These are phyloP conservation scores for Eumeta japonica DNA, from an alignment of 1,140 invertebrate species.

Conservation along the genomic window DNA sequence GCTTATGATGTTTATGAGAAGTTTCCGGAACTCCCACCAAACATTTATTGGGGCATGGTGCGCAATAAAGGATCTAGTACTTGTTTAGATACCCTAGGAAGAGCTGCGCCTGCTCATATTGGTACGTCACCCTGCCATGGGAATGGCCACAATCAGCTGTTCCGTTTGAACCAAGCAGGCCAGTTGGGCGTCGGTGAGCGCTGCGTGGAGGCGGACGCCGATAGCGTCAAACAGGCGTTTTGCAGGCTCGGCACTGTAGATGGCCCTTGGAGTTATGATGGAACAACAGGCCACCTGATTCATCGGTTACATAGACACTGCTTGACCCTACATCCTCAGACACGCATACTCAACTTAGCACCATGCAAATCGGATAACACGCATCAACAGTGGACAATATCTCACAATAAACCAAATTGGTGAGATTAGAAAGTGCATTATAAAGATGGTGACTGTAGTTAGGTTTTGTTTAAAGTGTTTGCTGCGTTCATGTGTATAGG, in stretches of 20 bases:
- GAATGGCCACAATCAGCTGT: conserved; percentile 91
- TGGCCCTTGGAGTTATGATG: conserved; percentile 83
- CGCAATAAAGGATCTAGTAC: conserved; percentile 72
- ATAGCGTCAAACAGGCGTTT: conserved; percentile 83
- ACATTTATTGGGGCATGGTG: conserved; percentile 92
- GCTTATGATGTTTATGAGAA: conserved; percentile 93
- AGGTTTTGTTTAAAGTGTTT: neutral
- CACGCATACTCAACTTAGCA: conserved; percentile 72
- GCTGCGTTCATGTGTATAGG: neutral
- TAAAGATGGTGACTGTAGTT: neutral
- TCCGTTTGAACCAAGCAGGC: conserved; percentile 89
- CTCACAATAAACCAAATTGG: conserved; percentile 73
- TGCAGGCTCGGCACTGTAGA: conserved; percentile 89
- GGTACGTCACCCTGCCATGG: conserved; percentile 82
- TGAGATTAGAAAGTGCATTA: conserved; percentile 31
- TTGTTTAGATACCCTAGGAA: conserved; percentile 90
- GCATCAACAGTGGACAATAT: conserved; percentile 86
- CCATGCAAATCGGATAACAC: conserved; percentile 82
- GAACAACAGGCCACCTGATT: conserved; percentile 62
- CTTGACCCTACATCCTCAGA: conserved; percentile 80
- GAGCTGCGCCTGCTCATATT: conserved; percentile 79
- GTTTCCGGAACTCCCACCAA: conserved; percentile 92
- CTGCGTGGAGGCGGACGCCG: conserved; percentile 86
- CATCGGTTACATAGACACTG: conserved; percentile 82
- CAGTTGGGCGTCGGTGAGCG: conserved; percentile 94